Base-by-base conservation (phyloP, 1,140 invertebrate genomes). In the Megalonaias nervosa region DNA sequence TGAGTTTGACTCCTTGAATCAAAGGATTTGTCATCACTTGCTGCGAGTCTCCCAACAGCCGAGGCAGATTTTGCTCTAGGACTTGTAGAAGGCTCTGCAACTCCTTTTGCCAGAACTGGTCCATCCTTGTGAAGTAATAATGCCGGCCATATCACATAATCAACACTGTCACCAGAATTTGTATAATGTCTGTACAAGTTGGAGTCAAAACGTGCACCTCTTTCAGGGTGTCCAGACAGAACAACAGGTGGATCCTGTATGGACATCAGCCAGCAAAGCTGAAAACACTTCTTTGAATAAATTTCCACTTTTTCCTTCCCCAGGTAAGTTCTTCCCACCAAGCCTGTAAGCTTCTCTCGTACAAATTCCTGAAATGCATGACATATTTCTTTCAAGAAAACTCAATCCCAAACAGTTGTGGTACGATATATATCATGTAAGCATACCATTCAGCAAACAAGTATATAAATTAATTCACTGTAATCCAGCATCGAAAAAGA, bases 121-220 rank as follows among this genome's bases (percentile, higher is more conserved):
- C 67, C 67, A 17, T 68, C 67, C 38, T 48, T 48, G 19, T 68
- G n/a, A 26, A 68, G 31, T 12, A 17, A 68, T n/a, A 68, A 19
- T 15, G n/a, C 31, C 56, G 67, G 67, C 67, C 67, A 68, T 14
- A 68, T 48, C 14, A 68, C n/a, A 3, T 68, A 68, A 17, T 68
- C 67, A 55, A 68, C 55, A 15, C 17, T 21, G 14, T 26, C 16
- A 17, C 67, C 67, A 15, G 67, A 19, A 16, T 17, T 68, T 17
- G 48, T 68, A 48, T 68, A 68, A 16, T 13, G 5, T 21, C 16
- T 68, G 67, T 48, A 55, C n/a, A n/a, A 26, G 21, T 26, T 31
- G 38, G n/a, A 38, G 15, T 68, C 67, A 31, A 68, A 68, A 15
- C 5, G 16, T 5, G n/a, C 31, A 48, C 55, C 55, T 31, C 12